Base-by-base conservation (phyloP, 2,113 vertebrate genomes). In the Monarcha castaneiventris region DNA sequence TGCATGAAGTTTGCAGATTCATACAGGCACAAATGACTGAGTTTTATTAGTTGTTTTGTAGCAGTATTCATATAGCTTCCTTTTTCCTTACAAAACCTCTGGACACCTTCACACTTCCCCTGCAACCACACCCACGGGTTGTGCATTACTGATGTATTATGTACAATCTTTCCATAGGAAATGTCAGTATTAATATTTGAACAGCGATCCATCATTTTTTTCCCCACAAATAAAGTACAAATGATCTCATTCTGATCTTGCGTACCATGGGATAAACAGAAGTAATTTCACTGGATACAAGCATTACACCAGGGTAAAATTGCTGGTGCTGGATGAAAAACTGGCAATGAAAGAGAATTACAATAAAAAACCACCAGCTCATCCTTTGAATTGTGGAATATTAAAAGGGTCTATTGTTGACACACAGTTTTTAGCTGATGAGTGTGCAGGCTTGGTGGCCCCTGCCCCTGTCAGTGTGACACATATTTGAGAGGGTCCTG, bases 151-250 rank as follows among this genome's bases (percentile, higher is more conserved):
- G 91, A 86, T 84, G 74, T 90, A 88, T 77, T 96, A 64, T 63
- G 11, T 64, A 27, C 4, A 5, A 16, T 83, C 62, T 86, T 72
- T 35, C 51, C 52, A 14, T 66, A 78, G 61, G 27, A 72, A 88
- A 44, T 54, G 32, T 80, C 56, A 84, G 29, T 64, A 82, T 94
- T 89, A 75, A 77, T 92, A 81, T 88, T 92, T 94, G 54, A 96
- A 49, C 39, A 61, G 44, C 0, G 2, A 84, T 78, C 63, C 55
- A 37, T 85, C 58, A 35, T 62, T 25, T 43, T 30, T 48, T 10
- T 92, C 48, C 48, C 66, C 59, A 27, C 41, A 66, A 87, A 72
- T 87, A 84, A 84, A 75, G 66, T 44, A 75, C 35, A 72, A 84
- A 87, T 59, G 20, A 63, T 71, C 64, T 93, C 41, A 39, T 75